Base-by-base conservation (phyloP, 1,140 invertebrate genomes). In the Cryptotermes secundus region DNA sequence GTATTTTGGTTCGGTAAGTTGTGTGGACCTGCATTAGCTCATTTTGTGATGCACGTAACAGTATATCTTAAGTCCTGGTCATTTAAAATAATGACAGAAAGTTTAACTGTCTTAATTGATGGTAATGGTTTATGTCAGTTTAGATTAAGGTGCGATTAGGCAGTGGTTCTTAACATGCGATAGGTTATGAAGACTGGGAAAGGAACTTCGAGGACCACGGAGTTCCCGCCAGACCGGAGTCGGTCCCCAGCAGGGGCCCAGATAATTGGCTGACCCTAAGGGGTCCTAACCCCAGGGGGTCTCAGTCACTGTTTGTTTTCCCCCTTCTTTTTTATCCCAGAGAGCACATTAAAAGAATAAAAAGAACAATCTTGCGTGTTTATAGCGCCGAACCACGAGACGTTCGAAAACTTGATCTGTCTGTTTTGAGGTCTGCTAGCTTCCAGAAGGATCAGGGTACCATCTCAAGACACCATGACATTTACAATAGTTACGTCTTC, bases 191-290 rank as follows among this genome's bases (percentile, higher is more conserved):
- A 10, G n/a, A 72, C 59, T 4, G n/a, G n/a, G 59, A 31, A n/a
- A 31, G n/a, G 59, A 31, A 72, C 26, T 0, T 72, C n/a, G 59
- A 72, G n/a, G 59, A 14, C 59, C 59, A n/a, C n/a, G 59, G 6
- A n/a, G 59, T n/a, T 31, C 45, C 31, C 34, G 49, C 53, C 83
- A 53, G 53, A 83, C 36, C 82, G 45, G 82, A 83, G 83, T 72
- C 84, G 19, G 53, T 38, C 49, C 80, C 84, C 84, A 84, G 84
- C 84, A 38, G 84, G 84, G 84, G 34, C 42, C 72, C 80, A 65
- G 80, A 84, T 84, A 84, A 84, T 84, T 84, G 84, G 84, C 45
- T 84, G 80, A 49, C 38, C 84, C 80, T 59, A 80, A 84, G 84
- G 84, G 53, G 83, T 79, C 79, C 83, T 38, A 38, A 36, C 83